Evolutionary conservation across 2,113 vertebrate genomes (phyloP), one percentile per base, ranked within the genome.

Genomic region (Lutjanus erythropterus): DNA sequence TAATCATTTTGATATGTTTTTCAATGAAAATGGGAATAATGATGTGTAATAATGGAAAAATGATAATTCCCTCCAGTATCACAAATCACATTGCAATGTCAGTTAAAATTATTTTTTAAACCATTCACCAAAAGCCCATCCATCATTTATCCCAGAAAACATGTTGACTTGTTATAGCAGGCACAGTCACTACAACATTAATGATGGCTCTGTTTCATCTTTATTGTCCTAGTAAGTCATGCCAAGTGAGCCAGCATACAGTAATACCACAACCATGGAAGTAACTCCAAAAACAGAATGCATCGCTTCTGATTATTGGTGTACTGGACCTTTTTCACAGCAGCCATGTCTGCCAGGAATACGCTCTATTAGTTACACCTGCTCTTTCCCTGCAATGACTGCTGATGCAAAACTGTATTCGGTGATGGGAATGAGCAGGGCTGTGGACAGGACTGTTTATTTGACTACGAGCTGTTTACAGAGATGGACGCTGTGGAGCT

Each of bases 391-490:
- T 49, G 35, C 41, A 46, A 21, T 69, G 62, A 14, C n/a, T 3
- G 49, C 59, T 9, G 62, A 69, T 1, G n/a, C 29, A 21, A 33
- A 64, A 39, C 58, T 44, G 55, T 33, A 2, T 6, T 59, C 64
- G 0, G 68, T 0, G 56, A 44, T 74, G 87, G 77, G 78, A 81
- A 60, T 1, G 46, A n/a, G 76, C 6, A 9, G 52, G 53, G 39
- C 41, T 52, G 78, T 7, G 86, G 79, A 80, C 82, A 66, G 61
- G 55, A 47, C 75, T 83, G 86, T 91, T 92, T 91, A 88, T 92
- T 90, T 91, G 82, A 80, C 80, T 88, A 65, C 14, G 35, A 85
- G 84, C 71, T 89, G 91, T 91, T 93, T 91, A 91, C 86, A 86
- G 80, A 85, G 66, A 87, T 66, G 62, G 74, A 75, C 35, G 69